A percentile compares a stretch with the other conserved stretches of the same genome.
phyloP scores from a whole-genome alignment of 2,888 invertebrate genomes.

The Ernsta delagoae region DNA sequence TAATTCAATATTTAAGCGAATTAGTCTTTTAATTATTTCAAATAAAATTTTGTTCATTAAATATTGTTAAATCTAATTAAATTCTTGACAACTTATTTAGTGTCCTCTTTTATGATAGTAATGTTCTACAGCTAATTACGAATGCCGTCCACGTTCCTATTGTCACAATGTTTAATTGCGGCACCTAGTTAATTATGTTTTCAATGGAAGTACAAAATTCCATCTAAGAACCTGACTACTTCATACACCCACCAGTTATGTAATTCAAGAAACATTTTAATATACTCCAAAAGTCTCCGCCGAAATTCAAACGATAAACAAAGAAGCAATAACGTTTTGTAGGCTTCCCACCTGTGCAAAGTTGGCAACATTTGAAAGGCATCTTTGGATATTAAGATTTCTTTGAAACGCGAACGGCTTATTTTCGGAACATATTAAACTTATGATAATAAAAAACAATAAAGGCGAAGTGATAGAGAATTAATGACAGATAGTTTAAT shows the following conservation, averaged over 20 bases:
- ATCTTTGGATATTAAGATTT: constrained; percentile 10
- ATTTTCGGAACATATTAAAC: constrained; percentile 17
- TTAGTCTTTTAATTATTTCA: too few species aligned
- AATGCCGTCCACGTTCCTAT: too few species aligned
- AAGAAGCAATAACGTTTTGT: constrained; percentile 24
- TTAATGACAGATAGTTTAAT: background rate
- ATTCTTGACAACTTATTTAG: too few species aligned
- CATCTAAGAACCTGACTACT: background rate
- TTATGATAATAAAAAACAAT: too few species aligned
- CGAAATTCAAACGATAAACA: constrained; percentile 11
- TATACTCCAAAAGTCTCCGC: constrained; percentile 1
- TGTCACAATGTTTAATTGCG: too few species aligned
- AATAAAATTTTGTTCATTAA: too few species aligned
- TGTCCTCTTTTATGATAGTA: too few species aligned
- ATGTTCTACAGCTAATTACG: too few species aligned
- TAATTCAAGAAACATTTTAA: background rate
- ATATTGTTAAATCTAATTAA: too few species aligned
- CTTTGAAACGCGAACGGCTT: constrained; percentile 9
- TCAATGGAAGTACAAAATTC: background rate
- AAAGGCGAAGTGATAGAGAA: too few species aligned
- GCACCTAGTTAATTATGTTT: too few species aligned
- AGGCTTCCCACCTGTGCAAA: constrained; percentile 33
- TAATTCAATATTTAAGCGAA: too few species aligned
- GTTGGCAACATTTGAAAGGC: constrained; percentile 17
- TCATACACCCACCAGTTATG: background rate